Evolutionary conservation across 2,888 invertebrate genomes (phyloP), one percentile per base, ranked within the genome.

Genomic region (Acanthosepion esculentum): DNA sequence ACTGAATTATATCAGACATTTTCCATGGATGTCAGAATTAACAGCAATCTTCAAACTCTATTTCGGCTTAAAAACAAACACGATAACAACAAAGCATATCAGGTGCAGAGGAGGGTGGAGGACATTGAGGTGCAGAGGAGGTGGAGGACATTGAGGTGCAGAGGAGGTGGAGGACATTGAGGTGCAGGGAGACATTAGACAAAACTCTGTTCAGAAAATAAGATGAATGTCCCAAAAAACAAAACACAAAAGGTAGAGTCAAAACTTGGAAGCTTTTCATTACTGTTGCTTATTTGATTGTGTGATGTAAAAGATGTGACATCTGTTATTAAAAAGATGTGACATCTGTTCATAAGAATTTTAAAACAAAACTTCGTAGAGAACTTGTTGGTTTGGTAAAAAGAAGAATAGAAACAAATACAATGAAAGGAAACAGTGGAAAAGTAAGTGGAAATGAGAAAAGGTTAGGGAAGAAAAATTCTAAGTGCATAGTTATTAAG

Each of bases 1-100:
- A 78, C 78, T 78, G 78, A 78, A 78, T 78, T 78, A 78, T 78
- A 78, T 78, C 78, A 78, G 78, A 78, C 78, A 78, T 78, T 78
- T 78, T 78, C n/a, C n/a, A n/a, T 78, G 78, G 78, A 78, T 78
- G 78, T 78, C 78, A 78, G 78, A 78, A 33, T 78, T 78, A 78
- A 78, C 78, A 12, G n/a, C 78, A 78, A 33, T 78, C 78, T n/a
- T 15, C 78, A 78, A 78, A 78, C 78, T 78, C 78, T 78, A 15
- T 33, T 78, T 78, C 23, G n/a, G 78, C 78, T 78, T 78, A 78
- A 78, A 78, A 78, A 78, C n/a, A n/a, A n/a, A n/a, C 15, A n/a
- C n/a, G 15, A 78, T 33, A 78, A 15, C 12, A 78, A 78, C 12
- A 78, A 78, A 78, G 15, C 59, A 26, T 23, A 59, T 59, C 20